A percentile compares a stretch with the other conserved stretches of the same genome.
These are phyloP conservation scores for Limnodromus scolopaceus DNA, from an alignment of 2,797 vertebrate genomes.

Conservation along the genomic window DNA sequence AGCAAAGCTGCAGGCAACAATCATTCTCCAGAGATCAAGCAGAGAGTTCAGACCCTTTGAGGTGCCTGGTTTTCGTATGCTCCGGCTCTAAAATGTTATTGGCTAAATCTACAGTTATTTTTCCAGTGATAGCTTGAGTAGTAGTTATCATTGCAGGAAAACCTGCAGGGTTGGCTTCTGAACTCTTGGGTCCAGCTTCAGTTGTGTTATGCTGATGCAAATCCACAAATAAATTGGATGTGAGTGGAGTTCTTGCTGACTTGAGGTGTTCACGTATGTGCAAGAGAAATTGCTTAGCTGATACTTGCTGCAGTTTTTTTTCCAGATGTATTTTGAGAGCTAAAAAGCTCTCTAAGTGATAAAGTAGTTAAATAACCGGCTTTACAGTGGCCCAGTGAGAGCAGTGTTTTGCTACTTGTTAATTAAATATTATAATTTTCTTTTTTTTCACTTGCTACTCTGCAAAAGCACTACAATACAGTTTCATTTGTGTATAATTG, in stretches of 20 bases:
- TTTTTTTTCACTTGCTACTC: background rate
- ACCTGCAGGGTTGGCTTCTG: background rate
- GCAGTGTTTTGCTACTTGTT: background rate
- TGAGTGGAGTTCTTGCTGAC: slow-evolving; percentile 2
- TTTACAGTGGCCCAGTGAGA: background rate
- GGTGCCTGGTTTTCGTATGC: background rate
- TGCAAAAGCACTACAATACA: background rate
- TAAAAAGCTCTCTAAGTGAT: background rate
- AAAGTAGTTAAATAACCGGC: background rate
- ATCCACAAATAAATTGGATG: background rate
- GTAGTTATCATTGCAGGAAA: background rate
- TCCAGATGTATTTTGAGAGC: background rate
- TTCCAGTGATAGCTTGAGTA: background rate
- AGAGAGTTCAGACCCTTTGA: background rate
- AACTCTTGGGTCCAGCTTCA: background rate
- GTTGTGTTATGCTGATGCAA: background rate
- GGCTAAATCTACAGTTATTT: background rate
- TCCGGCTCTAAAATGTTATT: background rate
- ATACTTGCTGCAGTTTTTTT: background rate
- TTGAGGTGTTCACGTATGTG: background rate
- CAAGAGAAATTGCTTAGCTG: background rate
- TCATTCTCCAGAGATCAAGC: background rate
- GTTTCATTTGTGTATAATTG: background rate
- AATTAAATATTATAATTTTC: background rate
- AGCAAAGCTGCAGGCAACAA: background rate